Conservation (phyloP, 2,888 invertebrate species). For the Chaetogeoica ovagalla region DNA sequence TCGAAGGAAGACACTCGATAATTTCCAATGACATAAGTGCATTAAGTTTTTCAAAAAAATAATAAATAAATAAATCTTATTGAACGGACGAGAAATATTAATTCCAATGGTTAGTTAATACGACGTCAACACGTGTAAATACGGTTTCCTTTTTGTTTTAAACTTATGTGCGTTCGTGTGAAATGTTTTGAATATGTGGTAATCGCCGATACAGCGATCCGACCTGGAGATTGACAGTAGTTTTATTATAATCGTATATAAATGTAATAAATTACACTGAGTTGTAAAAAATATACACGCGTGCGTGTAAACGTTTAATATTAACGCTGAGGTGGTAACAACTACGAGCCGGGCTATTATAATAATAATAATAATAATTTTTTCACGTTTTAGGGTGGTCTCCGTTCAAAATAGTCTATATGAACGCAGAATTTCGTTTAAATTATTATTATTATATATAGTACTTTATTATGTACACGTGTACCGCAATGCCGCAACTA, state of each 20-base stretch:
- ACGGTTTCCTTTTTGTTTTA: too few species aligned
- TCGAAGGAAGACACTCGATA: too few species aligned
- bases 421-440: neutral
- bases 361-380: conserved; percentile 4
- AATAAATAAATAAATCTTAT: too few species aligned
- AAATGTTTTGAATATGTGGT: conserved; percentile 4
- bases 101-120: too few species aligned
- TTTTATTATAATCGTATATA: neutral
- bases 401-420: conserved; percentile 30
- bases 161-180: too few species aligned
- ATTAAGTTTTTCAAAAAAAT: too few species aligned
- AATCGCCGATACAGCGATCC: conserved; percentile 36
- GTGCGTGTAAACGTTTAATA: neutral
- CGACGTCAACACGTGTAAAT: too few species aligned
- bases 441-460: neutral
- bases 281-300: neutral
- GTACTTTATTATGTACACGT: too few species aligned
- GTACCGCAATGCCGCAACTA: too few species aligned
- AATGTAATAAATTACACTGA: neutral
- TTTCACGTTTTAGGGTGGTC: conserved; percentile 40
- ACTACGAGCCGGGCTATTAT: conserved; percentile 23
- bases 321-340: conserved; percentile 39
- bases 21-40: too few species aligned
- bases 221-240: conserved; percentile 19
- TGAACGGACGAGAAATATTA: too few species aligned